Evolutionary conservation across 2,888 invertebrate species (phyloP).

Genomic region (Steinernema hermaphroditum): DNA sequence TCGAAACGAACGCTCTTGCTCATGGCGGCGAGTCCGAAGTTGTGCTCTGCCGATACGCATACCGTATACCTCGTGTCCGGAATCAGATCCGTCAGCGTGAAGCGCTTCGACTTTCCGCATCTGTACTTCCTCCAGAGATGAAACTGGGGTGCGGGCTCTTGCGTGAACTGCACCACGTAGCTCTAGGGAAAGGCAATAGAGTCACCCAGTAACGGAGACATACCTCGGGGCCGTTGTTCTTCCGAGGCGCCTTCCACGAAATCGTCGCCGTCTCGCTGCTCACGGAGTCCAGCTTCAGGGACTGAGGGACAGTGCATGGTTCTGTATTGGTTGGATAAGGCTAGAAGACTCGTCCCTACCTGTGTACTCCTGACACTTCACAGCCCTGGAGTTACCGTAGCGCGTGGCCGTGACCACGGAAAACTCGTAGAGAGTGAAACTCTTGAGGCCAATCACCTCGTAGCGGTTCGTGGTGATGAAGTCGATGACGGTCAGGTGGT

Average conservation of each 20-base stretch:
- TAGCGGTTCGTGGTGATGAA: constrained; percentile 60
- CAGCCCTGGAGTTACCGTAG: constrained; percentile 58
- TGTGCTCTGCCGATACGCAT: constrained; percentile 65
- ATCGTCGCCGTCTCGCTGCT: constrained; percentile 63
- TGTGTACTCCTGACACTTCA: constrained; percentile 63
- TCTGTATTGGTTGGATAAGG: constrained; percentile 42
- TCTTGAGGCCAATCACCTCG: constrained; percentile 50
- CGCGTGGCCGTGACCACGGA: constrained; percentile 60
- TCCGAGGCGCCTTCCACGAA: constrained; percentile 61
- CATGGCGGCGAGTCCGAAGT: constrained; percentile 65
- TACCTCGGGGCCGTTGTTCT: constrained; percentile 65
- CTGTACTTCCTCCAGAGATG: constrained; percentile 59
- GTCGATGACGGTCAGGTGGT: constrained; percentile 59
- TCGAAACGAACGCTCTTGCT: constrained; percentile 61
- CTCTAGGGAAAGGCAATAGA: constrained; percentile 43
- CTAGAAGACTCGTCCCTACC: constrained; percentile 40
- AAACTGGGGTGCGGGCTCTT: constrained; percentile 65
- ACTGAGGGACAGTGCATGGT: constrained; percentile 64
- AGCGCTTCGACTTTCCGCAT: constrained; percentile 54
- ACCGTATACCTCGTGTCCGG: constrained; percentile 64
- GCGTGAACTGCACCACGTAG: constrained; percentile 61
- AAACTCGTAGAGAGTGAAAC: constrained; percentile 65
- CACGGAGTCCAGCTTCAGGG: constrained; percentile 58
- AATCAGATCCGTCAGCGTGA: constrained; percentile 58
- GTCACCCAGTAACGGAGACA: not conserved